These are phyloP conservation scores for Poeciliopsis retropinna DNA, from an alignment of 2,113 vertebrate species.

Conservation along the genomic window DNA sequence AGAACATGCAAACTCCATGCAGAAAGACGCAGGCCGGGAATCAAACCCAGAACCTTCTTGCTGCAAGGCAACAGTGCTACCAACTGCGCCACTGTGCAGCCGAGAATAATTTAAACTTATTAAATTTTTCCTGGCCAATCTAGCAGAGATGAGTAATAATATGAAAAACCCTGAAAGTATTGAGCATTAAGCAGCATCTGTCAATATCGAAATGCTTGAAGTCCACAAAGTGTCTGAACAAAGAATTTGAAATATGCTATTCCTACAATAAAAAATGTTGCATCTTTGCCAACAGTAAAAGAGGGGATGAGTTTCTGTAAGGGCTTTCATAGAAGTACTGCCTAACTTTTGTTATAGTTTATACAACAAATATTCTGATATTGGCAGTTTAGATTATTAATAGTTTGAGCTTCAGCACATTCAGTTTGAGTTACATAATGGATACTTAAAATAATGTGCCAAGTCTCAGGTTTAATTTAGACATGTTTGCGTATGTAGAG, in stretches of 20 bases:
- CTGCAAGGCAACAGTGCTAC: too few relatives aligned
- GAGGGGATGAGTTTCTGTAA: slow-evolving; percentile 34
- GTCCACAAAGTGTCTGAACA: slow-evolving; percentile 27
- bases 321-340: slow-evolving; percentile 17
- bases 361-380: background rate
- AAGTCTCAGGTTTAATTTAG: slow-evolving; percentile 1
- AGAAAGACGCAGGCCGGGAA: too few relatives aligned
- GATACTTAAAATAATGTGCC: slow-evolving; percentile 1
- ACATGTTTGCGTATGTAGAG: background rate
- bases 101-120: slow-evolving; percentile 47
- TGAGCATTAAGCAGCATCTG: slow-evolving; percentile 19
- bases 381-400: background rate
- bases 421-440: slow-evolving; percentile 6
- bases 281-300: slow-evolving; percentile 25
- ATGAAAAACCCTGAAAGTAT: slow-evolving; percentile 6
- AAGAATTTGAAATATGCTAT: slow-evolving; percentile 44
- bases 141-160: slow-evolving; percentile 32
- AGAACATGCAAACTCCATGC: too few relatives aligned
- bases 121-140: slow-evolving; percentile 40
- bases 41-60: too few relatives aligned
- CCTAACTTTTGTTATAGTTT: slow-evolving; percentile 6
- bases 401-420: slow-evolving; percentile 6
- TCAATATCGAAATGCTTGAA: slow-evolving; percentile 21
- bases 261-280: slow-evolving; percentile 24
- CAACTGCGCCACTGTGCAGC: too few relatives aligned